Evolutionary conservation across 2,113 vertebrate genomes (phyloP).

Genomic region (Daphoenositta chrysoptera): DNA sequence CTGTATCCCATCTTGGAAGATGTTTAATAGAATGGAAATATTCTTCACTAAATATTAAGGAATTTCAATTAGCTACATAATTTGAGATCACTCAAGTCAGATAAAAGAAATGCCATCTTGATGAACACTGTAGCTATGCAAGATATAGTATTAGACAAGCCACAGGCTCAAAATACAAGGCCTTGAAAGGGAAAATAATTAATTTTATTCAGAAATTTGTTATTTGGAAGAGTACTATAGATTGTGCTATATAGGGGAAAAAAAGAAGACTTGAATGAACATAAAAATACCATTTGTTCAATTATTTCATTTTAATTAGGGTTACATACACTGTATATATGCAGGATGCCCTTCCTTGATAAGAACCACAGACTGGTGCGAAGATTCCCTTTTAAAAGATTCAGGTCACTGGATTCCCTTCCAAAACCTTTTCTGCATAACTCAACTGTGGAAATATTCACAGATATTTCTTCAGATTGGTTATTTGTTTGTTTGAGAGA

Average conservation of each 20-base stretch:
- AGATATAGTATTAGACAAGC: background rate
- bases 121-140: background rate
- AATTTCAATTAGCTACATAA: background rate
- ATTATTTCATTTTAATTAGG: background rate
- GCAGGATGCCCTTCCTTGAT: background rate
- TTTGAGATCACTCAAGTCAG: background rate
- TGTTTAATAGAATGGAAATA: background rate
- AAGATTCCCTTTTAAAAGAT: background rate
- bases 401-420: background rate
- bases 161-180: background rate
- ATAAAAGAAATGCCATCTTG: background rate
- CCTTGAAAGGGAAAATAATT: background rate
- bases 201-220: background rate
- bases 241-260: background rate
- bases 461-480: background rate
- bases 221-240: background rate
- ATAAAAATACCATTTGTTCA: background rate
- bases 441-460: background rate
- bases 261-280: background rate
- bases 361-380: background rate
- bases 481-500: background rate
- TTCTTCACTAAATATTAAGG: background rate
- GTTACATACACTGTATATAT: background rate
- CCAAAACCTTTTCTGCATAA: background rate
- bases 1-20: background rate